phyloP scores from a whole-genome alignment of 2,113 vertebrate genomes.

The Calidris pugnax region DNA sequence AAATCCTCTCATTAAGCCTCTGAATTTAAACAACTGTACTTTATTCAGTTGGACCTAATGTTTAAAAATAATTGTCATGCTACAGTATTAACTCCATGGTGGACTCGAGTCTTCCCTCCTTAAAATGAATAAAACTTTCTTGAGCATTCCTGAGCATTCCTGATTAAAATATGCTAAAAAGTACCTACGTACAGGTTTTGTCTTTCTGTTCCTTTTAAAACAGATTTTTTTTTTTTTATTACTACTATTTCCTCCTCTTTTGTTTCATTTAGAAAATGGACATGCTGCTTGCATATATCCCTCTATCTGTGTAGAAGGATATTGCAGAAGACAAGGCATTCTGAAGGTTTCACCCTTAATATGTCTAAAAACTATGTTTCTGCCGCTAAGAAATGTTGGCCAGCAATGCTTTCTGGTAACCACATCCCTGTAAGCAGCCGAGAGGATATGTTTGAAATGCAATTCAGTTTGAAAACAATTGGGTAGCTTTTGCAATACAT shows the following conservation, averaged over 20 bases:
- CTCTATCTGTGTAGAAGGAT: background rate
- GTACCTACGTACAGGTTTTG: background rate
- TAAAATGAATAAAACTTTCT: background rate
- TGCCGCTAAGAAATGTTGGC: background rate
- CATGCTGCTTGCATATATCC: background rate
- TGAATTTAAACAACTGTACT: conserved; percentile 23
- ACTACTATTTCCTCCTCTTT: background rate
- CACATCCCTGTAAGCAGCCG: background rate
- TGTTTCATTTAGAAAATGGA: background rate
- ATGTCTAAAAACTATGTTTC: background rate
- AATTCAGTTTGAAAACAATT: background rate
- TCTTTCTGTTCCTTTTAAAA: background rate
- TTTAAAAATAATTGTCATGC: background rate
- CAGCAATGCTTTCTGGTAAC: background rate
- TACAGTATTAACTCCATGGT: background rate
- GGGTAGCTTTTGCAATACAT: background rate
- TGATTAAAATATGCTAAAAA: background rate
- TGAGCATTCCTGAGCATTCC: background rate
- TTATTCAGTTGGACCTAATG: background rate
- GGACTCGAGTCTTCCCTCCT: background rate
- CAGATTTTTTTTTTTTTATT: background rate
- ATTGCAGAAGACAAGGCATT: background rate
- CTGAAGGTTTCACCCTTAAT: background rate
- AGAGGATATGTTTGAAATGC: background rate
- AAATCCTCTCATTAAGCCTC: conserved; percentile 31